Percentiles rank a stretch among this genome's conserved stretches.
These are phyloP conservation scores for Agrilus cyanescens DNA, from an alignment of 2,888 invertebrate species.

Conservation along the genomic window DNA sequence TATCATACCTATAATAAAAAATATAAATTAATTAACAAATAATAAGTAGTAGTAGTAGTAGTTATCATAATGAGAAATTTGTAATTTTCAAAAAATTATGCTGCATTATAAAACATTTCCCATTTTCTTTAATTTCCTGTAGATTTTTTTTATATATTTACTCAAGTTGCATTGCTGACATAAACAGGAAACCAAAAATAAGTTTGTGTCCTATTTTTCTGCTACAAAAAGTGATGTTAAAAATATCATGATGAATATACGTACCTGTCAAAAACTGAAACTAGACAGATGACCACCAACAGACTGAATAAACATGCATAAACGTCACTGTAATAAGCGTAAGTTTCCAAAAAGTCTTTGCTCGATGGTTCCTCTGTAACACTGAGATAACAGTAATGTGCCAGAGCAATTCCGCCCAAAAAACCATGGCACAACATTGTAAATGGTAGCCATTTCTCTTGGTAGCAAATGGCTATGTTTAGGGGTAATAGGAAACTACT, in stretches of 20 bases:
- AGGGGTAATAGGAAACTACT: conserved; percentile 28
- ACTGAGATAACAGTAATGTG: conserved; percentile 46
- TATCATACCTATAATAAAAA: conserved; percentile 27
- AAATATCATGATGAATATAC: conserved; percentile 20
- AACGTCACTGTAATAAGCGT: conserved; percentile 31
- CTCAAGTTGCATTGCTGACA: no score
- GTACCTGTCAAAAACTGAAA: conserved; percentile 50
- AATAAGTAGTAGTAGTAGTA: no score
- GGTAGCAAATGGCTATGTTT: conserved; percentile 41
- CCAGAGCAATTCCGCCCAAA: conserved; percentile 45
- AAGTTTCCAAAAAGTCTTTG: conserved; percentile 27
- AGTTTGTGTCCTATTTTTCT: no score
- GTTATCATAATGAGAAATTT: no score
- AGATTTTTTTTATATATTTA: no score
- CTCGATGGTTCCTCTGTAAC: conserved; percentile 36
- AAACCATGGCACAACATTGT: conserved; percentile 47
- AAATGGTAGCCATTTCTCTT: conserved; percentile 42
- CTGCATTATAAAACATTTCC: no score
- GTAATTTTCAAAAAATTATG: no score
- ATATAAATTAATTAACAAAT: no score
- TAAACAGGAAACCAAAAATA: no score
- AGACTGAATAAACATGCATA: conserved; percentile 41
- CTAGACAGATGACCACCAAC: conserved; percentile 44
- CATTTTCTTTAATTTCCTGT: no score
- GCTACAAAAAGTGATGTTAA: neutral